Conservation (phyloP, 2,888 invertebrate species). For the Yponomeuta evonymella region DNA sequence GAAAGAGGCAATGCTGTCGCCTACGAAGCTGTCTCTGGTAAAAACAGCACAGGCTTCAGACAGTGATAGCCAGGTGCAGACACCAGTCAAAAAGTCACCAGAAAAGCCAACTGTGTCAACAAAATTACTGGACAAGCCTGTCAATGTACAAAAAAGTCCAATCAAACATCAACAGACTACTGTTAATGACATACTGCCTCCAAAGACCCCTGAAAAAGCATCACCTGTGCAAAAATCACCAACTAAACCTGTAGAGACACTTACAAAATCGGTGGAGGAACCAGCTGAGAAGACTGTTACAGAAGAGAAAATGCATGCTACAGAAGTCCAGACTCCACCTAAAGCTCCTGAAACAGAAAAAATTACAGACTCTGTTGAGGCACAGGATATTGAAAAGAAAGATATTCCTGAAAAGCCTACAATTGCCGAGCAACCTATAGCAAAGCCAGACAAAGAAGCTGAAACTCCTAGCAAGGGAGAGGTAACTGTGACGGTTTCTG, state of each 20-base stretch:
- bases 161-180: not conserved
- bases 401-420: slow-evolving; percentile 18
- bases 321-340: slow-evolving; percentile 13
- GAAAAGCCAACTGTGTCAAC: not conserved
- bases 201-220: slow-evolving; percentile 7
- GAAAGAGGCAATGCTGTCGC: not conserved
- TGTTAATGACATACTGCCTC: not conserved
- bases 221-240: slow-evolving; percentile 14
- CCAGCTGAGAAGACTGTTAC: slow-evolving; percentile 13
- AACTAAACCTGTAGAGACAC: slow-evolving; percentile 17
- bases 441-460: slow-evolving; percentile 19
- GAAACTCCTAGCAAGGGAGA: slow-evolving; percentile 17
- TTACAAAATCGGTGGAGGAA: not conserved
- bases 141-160: not conserved
- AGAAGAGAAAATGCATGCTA: slow-evolving; percentile 22
- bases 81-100: slow-evolving; percentile 22
- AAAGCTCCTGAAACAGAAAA: slow-evolving; percentile 20
- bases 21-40: not conserved
- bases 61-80: not conserved
- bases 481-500: slow-evolving; percentile 18
- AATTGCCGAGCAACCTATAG: not conserved
- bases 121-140: not conserved
- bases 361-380: not conserved
- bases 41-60: not conserved
- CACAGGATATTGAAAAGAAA: not conserved